phyloP scores from a whole-genome alignment of 1,140 invertebrate genomes.

The Drosophila albomicans region DNA sequence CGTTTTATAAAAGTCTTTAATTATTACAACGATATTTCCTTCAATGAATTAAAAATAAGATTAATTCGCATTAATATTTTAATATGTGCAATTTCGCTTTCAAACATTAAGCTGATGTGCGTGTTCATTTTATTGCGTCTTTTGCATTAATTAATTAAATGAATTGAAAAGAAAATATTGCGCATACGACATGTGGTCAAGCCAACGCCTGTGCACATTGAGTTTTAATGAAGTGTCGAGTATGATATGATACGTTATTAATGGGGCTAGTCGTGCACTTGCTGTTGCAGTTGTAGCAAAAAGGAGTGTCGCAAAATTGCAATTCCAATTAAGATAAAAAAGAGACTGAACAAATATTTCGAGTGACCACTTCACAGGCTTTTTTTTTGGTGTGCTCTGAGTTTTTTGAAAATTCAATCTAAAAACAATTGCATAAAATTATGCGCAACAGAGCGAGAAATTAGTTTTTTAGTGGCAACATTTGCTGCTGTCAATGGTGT shows the following conservation, averaged over 20 bases:
- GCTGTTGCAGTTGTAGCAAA: not conserved
- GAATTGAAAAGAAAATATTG: conserved; percentile 13
- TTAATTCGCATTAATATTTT: not conserved
- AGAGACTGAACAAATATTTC: not conserved
- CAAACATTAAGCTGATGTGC: not conserved
- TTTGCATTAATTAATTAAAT: conserved; percentile 34
- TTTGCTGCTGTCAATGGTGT: conserved; percentile 43
- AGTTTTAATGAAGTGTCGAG: conserved; percentile 27
- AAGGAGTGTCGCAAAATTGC: not conserved
- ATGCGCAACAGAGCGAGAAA: conserved; percentile 74
- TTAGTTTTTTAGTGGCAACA: conserved; percentile 73
- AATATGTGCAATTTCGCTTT: not conserved
- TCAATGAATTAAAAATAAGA: not conserved
- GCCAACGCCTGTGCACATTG: conserved; percentile 18
- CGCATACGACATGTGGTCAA: conserved; percentile 33
- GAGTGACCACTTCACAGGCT: conserved; percentile 7
- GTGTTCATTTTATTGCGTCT: not conserved
- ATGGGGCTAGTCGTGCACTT: conserved; percentile 2
- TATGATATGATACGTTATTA: conserved; percentile 22
- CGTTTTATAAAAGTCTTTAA: not conserved
- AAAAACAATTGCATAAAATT: conserved; percentile 80
- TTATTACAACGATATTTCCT: too few relatives aligned
- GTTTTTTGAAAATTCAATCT: conserved; percentile 57
- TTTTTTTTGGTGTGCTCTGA: conserved; percentile 8
- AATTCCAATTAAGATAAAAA: conserved; percentile 27